phyloP scores from a whole-genome alignment of 1,140 invertebrate species.

The Atopsyche davidsoni region DNA sequence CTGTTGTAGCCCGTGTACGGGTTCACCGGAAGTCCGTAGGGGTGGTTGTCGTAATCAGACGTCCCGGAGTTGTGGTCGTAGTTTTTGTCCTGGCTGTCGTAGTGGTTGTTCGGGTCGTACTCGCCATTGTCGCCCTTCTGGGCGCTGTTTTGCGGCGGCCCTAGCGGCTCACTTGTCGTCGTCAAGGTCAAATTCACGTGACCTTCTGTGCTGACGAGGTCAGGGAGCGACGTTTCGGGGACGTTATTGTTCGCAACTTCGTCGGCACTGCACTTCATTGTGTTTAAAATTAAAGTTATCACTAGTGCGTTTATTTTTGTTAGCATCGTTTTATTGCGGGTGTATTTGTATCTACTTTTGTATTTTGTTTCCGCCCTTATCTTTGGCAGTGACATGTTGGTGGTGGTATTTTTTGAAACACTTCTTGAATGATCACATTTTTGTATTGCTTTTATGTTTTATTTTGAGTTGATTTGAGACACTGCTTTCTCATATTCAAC shows the following conservation, averaged over 20 bases:
- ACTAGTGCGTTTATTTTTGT: constrained; percentile 5
- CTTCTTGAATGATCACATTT: too few relatives aligned
- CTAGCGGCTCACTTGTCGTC: background rate
- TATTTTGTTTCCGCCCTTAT: constrained; percentile 20
- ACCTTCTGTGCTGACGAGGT: background rate
- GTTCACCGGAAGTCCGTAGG: background rate
- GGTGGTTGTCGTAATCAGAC: background rate
- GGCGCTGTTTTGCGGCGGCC: constrained; percentile 22
- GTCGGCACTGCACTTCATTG: constrained; percentile 2
- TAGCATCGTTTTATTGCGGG: background rate
- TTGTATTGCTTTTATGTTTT: too few relatives aligned
- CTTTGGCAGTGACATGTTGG: constrained; percentile 15
- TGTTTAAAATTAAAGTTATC: background rate
- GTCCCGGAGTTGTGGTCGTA: constrained; percentile 13
- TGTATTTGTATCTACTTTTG: constrained; percentile 21
- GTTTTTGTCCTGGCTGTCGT: constrained; percentile 16
- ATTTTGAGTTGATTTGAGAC: too few relatives aligned
- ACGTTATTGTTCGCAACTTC: background rate
- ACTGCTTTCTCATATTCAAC: too few relatives aligned
- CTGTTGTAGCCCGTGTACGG: constrained; percentile 6
- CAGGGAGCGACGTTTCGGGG: background rate
- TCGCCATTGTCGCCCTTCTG: constrained; percentile 23
- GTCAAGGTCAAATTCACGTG: background rate
- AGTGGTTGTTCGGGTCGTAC: constrained; percentile 27
- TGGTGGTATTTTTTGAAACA: too few relatives aligned